Conservation (phyloP, 2,888 invertebrate genomes). For the Aricia artaxerxes region DNA sequence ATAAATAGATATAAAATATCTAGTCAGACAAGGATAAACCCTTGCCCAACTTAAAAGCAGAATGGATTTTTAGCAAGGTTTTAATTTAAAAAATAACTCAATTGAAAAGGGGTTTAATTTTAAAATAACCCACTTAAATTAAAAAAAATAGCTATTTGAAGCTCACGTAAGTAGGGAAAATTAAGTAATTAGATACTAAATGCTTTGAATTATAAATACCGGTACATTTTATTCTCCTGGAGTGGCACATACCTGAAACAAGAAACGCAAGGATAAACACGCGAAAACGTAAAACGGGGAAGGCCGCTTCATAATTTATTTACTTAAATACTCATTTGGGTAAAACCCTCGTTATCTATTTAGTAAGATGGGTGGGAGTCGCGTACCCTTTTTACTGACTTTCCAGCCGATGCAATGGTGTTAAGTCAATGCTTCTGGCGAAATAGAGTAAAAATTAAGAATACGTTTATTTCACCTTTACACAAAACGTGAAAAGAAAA, state of each 20-base stretch:
- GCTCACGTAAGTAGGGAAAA: not conserved
- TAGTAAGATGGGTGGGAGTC: not conserved
- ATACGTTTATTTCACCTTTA: too few relatives aligned
- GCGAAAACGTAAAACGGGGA: slow-evolving; percentile 2
- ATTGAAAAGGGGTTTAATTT: too few relatives aligned
- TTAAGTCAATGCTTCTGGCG: not conserved
- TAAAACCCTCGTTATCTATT: slow-evolving; percentile 22
- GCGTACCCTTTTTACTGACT: slow-evolving; percentile 13
- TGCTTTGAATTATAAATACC: not conserved
- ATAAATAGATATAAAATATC: too few relatives aligned
- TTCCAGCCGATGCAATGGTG: not conserved
- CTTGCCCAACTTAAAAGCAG: too few relatives aligned
- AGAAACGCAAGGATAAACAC: slow-evolving; percentile 15
- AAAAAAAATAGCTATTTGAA: too few relatives aligned
- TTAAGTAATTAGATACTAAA: not conserved
- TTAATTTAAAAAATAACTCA: too few relatives aligned
- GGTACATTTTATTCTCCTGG: not conserved
- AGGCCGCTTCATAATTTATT: slow-evolving; percentile 11
- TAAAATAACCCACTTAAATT: too few relatives aligned
- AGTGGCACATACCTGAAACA: slow-evolving; percentile 14
- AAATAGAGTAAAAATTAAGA: too few relatives aligned
- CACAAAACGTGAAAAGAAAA: too few relatives aligned
- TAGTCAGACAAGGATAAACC: too few relatives aligned
- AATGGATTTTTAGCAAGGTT: too few relatives aligned
- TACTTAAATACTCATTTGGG: slow-evolving; percentile 10